Evolutionary conservation across 2,113 vertebrate species (phyloP).

Genomic region (Aspidoscelis tigris): DNA sequence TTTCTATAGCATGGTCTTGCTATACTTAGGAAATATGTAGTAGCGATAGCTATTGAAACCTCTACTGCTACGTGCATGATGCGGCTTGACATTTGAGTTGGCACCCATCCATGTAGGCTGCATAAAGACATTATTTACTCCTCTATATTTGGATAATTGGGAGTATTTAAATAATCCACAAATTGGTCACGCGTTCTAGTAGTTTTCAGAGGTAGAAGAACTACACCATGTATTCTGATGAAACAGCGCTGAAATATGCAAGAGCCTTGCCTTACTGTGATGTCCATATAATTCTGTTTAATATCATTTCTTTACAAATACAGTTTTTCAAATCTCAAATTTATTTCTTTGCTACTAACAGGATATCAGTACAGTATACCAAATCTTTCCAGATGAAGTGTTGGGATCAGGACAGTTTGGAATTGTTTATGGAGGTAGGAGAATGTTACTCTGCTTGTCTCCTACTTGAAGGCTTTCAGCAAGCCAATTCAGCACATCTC

Average conservation of each 20-base stretch:
- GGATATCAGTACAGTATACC: conserved; percentile 97
- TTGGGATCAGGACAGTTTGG: conserved; percentile 97
- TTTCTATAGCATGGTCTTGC: too few relatives aligned
- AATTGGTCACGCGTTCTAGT: neutral
- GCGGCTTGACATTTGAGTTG: too few relatives aligned
- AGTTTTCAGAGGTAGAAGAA: too few relatives aligned
- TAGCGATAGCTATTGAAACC: too few relatives aligned
- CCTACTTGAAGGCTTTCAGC: too few relatives aligned
- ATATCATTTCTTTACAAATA: neutral
- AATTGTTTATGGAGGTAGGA: conserved; percentile 96
- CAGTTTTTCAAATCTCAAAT: neutral
- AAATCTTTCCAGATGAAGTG: conserved; percentile 98
- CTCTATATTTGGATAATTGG: too few relatives aligned
- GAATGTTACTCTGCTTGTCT: neutral
- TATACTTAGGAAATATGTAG: too few relatives aligned
- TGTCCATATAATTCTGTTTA: neutral
- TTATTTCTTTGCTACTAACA: conserved; percentile 61
- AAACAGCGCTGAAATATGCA: neutral
- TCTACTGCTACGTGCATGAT: too few relatives aligned
- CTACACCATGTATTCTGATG: neutral
- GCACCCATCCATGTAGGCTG: too few relatives aligned
- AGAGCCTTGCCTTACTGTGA: neutral
- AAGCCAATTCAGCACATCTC: neutral
- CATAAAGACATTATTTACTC: too few relatives aligned
- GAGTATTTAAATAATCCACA: neutral